phyloP scores from a whole-genome alignment of 2,888 invertebrate species.

The Mimachlamys varia region DNA sequence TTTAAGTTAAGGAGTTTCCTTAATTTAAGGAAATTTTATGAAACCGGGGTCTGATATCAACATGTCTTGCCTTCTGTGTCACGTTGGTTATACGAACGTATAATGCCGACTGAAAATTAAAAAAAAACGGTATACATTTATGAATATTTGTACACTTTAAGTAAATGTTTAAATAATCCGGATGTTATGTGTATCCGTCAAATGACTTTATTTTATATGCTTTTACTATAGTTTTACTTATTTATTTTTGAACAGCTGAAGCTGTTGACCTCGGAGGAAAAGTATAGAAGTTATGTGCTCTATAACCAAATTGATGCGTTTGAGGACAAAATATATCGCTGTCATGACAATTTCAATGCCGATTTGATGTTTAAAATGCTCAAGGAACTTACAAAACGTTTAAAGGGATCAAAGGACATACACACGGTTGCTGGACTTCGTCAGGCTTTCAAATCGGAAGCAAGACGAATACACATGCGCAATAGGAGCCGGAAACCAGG shows the following conservation, averaged over 20 bases:
- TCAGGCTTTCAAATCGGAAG: constrained; percentile 56
- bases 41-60: no score
- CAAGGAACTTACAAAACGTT: constrained; percentile 54
- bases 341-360: constrained; percentile 68
- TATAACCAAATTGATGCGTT: constrained; percentile 71
- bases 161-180: no score
- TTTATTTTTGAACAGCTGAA: constrained; percentile 61
- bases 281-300: constrained; percentile 67
- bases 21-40: no score
- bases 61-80: no score
- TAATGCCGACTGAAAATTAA: no score
- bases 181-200: no score
- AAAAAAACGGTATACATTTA: no score
- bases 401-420: constrained; percentile 59
- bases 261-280: constrained; percentile 67
- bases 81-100: no score
- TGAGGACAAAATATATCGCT: constrained; percentile 70
- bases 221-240: no score
- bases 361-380: constrained; percentile 66
- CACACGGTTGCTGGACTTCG: constrained; percentile 58
- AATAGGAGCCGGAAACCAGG: constrained; percentile 56
- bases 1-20: no score
- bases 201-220: no score
- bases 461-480: constrained; percentile 53
- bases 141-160: no score